Evolutionary conservation across 2,888 invertebrate species (phyloP), one percentile per base, ranked within the genome.

Genomic region (Tryphoninae sp.): DNA sequence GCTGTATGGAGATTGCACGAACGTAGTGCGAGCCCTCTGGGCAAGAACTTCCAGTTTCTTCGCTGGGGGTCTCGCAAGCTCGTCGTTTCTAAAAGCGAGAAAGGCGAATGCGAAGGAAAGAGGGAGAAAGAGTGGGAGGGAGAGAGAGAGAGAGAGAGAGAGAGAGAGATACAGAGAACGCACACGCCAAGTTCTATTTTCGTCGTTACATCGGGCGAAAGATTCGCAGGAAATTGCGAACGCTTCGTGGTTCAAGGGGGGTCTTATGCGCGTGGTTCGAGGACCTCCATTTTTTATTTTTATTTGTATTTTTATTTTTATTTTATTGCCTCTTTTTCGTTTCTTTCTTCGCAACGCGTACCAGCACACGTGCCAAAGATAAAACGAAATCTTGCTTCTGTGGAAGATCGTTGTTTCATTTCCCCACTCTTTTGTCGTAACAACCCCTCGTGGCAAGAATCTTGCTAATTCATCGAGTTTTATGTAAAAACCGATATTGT

Each of bases 21-120:
- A 51, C 51, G 26, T 26, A n/a, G 26, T 16, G 55, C 13, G 51
- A 69, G 74, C 42, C 49, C 53, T 64, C 72, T n/a, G 72, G 62
- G 33, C 16, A 16, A 19, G 42, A 49, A 49, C 62, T 49, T 11
- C 22, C 55, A 72, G 71, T 77, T 72, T 81, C 85, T 84, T 83
- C 83, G 85, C 85, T 85, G 85, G 85, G 85, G 85, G 85, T 85
- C 84, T 78, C 13, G 72, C 26, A 73, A 59, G 79, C 62, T 61
- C 71, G 79, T 55, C 13, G 64, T 13, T 45, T 8, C 11, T 58
- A 16, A 68, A 55, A 76, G 74, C 68, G 69, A 78, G 78, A 73
- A 67, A 80, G 71, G 71, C 73, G 73, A 73, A 75, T 71, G 61
- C 68, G 67, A 72, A 67, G 42, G 13, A 59, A 33, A 74, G 62